Conservation (phyloP, 1,140 invertebrate species). For the Megalopta genalis region DNA sequence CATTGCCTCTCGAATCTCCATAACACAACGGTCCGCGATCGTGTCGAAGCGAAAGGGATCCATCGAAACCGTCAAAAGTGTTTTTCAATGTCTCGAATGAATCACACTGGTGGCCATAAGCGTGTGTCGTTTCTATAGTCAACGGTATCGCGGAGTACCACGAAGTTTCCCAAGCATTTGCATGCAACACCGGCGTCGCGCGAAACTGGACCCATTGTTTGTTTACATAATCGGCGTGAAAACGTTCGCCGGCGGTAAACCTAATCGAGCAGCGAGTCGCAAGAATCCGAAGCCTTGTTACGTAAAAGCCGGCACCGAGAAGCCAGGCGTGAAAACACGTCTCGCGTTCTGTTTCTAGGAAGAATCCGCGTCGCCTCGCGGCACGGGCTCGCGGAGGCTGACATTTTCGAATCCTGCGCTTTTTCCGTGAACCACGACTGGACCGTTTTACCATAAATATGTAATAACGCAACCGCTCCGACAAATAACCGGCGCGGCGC, state of each 20-base stretch:
- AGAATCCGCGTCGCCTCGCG: constrained; percentile 15
- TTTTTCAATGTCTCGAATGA: too few species aligned
- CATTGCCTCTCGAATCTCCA: too few species aligned
- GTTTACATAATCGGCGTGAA: constrained; percentile 12
- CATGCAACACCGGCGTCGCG: too few species aligned
- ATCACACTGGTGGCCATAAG: too few species aligned
- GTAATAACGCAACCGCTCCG: constrained; percentile 5
- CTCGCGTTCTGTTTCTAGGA: constrained; percentile 52
- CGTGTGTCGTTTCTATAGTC: too few species aligned
- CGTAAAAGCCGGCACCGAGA: constrained; percentile 44
- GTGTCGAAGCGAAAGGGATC: too few species aligned
- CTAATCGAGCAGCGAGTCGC: constrained; percentile 19
- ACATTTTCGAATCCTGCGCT: constrained; percentile 33
- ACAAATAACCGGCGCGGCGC: too few species aligned
- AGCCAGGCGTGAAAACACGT: constrained; percentile 67
- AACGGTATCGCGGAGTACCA: too few species aligned
- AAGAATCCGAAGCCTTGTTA: constrained; percentile 60
- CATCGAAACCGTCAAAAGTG: too few species aligned
- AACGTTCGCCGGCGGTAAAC: not conserved
- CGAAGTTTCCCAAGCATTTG: not conserved
- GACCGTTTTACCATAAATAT: constrained; percentile 46
- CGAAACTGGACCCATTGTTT: not conserved
- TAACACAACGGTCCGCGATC: too few species aligned
- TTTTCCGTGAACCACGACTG: constrained; percentile 39
- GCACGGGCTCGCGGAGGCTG: constrained; percentile 25